Percentiles rank a stretch among this genome's conserved stretches.
Evolutionary conservation across 2,888 invertebrate species (phyloP).

Genomic region (Andrena flavipes): DNA sequence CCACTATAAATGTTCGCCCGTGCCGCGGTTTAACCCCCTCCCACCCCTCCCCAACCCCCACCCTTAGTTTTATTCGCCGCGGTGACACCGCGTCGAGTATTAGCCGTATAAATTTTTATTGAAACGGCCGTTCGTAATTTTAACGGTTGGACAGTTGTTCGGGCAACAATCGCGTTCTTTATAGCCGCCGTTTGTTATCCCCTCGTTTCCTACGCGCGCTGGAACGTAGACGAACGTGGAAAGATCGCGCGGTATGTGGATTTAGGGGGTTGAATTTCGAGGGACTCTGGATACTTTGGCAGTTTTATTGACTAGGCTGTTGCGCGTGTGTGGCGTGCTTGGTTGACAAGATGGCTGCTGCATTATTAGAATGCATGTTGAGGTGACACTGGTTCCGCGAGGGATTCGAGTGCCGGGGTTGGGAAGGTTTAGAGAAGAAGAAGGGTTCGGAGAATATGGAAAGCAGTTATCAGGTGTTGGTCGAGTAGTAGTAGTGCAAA

Average conservation of each 20-base stretch:
- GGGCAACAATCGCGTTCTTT: not conserved
- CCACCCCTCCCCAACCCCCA: not conserved
- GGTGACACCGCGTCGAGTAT: not conserved
- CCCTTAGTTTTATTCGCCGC: constrained; percentile 13
- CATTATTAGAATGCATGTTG: not conserved
- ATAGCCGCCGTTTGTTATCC: not conserved
- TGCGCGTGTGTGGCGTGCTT: not conserved
- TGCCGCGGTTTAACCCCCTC: not conserved
- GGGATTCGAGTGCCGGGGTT: too few species aligned
- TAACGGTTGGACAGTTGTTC: constrained; percentile 14
- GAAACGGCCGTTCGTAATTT: constrained; percentile 1
- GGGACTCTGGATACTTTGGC: not conserved
- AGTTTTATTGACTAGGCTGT: not conserved
- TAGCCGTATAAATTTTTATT: constrained; percentile 34
- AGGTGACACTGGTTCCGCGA: too few species aligned
- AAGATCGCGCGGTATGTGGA: not conserved
- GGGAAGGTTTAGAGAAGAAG: too few species aligned
- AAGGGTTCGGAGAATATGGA: too few species aligned
- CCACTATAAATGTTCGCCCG: constrained; percentile 9
- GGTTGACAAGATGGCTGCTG: constrained; percentile 5
- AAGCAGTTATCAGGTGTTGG: too few species aligned
- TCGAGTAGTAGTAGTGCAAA: too few species aligned
- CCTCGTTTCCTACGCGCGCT: too few species aligned
- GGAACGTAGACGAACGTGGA: not conserved
- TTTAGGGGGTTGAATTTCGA: not conserved